Evolutionary conservation across 2,888 invertebrate species (phyloP), one percentile per base, ranked within the genome.

Genomic region (Chymomyza amoena): DNA sequence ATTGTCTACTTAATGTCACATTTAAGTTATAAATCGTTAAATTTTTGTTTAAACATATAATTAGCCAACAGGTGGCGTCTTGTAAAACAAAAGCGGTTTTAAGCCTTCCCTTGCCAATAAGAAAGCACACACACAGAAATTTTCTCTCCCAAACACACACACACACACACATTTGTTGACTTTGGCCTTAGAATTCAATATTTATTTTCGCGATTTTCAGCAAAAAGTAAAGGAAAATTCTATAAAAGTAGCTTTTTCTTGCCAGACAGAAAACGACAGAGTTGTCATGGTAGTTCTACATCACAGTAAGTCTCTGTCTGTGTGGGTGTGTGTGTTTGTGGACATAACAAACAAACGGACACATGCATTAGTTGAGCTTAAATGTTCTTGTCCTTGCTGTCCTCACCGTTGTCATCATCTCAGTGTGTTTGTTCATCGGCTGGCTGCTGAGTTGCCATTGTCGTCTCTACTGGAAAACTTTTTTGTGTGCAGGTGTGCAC

Each of bases 181-280:
- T 86, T 87, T 87, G 80, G 88, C 85, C 87, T 89, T 82, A 88
- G 80, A 80, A 88, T 89, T 90, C 88, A 90, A 90, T 90, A 89
- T 90, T 90, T 90, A 87, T 86, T 79, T 88, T 86, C 88, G 90
- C 89, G 89, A 90, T 89, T 90, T 87, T 78, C 84, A 83, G 80
- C 69, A 63, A 73, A 82, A 78, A 87, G 51, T 15, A 9, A 54
- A 16, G n/a, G 6, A 60, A 51, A 68, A 73, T 13, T 45, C 13
- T 13, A 63, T 10, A 51, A 56, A 32, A 59, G 20, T 25, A 32
- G 59, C 59, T n/a, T n/a, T 59, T 15, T 20, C 59, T 28, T 54
- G 16, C 15, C 6, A 16, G 54, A 18, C 15, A 63, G 39, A 59
- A 39, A 59, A 57, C 65, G 13, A 57, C 15, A 57, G 28, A 57